These are phyloP conservation scores for Ophion costatus DNA, from an alignment of 2,888 invertebrate genomes.

Conservation along the genomic window DNA sequence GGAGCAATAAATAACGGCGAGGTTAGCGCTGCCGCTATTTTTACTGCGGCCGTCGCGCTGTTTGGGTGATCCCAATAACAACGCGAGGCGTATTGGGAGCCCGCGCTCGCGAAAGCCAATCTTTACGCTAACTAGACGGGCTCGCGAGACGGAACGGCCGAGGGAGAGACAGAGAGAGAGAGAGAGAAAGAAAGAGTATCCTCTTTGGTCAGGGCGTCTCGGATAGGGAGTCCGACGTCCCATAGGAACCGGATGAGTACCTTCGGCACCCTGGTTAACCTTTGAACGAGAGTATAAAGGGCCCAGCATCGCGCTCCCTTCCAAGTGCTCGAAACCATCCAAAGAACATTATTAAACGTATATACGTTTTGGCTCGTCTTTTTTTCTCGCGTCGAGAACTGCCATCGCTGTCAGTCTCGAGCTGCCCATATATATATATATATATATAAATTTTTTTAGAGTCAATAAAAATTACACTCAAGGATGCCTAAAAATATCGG, in stretches of 20 bases:
- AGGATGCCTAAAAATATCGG: not conserved
- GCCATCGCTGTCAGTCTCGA: slow-evolving; percentile 12
- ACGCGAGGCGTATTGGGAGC: slow-evolving; percentile 60
- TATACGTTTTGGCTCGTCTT: slow-evolving; percentile 10
- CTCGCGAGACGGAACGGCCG: slow-evolving; percentile 65
- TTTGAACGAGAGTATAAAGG: slow-evolving; percentile 73
- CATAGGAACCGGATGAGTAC: slow-evolving; percentile 40
- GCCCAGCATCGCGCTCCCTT: slow-evolving; percentile 48
- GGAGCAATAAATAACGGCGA: slow-evolving; percentile 82
- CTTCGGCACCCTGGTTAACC: slow-evolving; percentile 81
- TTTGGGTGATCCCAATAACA: slow-evolving; percentile 81
- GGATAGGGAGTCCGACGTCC: slow-evolving; percentile 43
- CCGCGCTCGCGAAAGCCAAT: slow-evolving; percentile 81
- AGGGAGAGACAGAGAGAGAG: slow-evolving; percentile 53
- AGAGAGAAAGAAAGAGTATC: slow-evolving; percentile 53
- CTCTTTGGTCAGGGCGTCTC: slow-evolving; percentile 27
- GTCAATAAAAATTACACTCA: slow-evolving; percentile 14
- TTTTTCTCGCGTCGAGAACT: not conserved
- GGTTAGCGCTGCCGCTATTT: slow-evolving; percentile 80
- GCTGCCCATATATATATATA: not conserved
- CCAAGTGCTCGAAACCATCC: slow-evolving; percentile 13
- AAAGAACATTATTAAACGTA: slow-evolving; percentile 7
- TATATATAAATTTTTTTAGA: too few species aligned
- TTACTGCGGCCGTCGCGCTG: slow-evolving; percentile 79
- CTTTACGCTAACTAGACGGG: slow-evolving; percentile 82